phyloP scores from a whole-genome alignment of 2,113 vertebrate genomes.

The Onychorhynchus coronatus region DNA sequence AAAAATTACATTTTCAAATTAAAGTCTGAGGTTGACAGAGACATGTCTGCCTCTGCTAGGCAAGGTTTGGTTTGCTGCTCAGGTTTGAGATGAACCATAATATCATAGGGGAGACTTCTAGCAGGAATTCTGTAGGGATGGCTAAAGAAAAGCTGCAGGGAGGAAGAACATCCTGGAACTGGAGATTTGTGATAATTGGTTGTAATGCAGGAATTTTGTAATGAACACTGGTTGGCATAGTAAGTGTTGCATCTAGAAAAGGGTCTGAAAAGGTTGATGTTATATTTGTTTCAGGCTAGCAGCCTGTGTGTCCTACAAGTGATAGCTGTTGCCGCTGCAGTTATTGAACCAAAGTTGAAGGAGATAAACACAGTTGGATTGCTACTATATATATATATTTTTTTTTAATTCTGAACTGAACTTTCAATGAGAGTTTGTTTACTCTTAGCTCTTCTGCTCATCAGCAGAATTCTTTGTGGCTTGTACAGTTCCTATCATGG shows the following conservation, averaged over 20 bases:
- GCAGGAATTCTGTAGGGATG: neutral
- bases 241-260: neutral
- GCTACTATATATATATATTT: neutral
- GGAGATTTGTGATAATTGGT: neutral
- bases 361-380: neutral
- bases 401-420: neutral
- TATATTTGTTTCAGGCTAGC: neutral
- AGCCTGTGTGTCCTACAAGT: neutral
- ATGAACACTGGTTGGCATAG: neutral
- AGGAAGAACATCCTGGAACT: neutral
- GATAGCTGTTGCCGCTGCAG: neutral
- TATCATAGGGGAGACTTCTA: neutral
- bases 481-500: neutral
- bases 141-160: neutral
- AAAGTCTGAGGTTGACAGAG: neutral
- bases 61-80: neutral
- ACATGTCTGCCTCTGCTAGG: neutral
- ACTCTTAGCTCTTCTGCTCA: neutral
- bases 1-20: neutral
- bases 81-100: neutral
- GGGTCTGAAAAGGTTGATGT: neutral
- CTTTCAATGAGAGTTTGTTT: constrained; percentile 24
- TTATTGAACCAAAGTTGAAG: neutral
- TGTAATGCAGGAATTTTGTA: neutral
- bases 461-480: constrained; percentile 13